Evolutionary conservation across 2,797 vertebrate species (phyloP).

Genomic region (Bufotes viridis): DNA sequence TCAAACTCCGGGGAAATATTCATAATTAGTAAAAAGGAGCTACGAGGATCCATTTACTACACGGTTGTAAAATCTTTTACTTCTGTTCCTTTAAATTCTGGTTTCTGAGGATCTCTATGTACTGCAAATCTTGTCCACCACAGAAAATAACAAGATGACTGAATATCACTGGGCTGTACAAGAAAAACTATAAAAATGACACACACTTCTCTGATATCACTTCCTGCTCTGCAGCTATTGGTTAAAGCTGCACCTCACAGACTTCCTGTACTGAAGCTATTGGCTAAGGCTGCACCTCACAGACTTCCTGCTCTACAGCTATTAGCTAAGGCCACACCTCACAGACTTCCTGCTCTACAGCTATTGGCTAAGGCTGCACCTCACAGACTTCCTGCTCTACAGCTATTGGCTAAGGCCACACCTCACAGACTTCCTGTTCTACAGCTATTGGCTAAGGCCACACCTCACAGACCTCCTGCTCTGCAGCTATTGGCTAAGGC

Average conservation of each 20-base stretch:
- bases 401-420: too few relatives aligned
- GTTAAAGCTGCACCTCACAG: neutral
- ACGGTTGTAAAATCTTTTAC: too few relatives aligned
- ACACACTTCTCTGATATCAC: neutral
- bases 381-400: neutral
- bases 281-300: neutral
- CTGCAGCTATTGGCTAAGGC: neutral
- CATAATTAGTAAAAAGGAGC: neutral
- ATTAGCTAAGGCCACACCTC: too few relatives aligned
- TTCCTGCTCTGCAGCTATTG: neutral
- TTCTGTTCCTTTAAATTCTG: neutral
- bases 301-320: neutral
- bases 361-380: too few relatives aligned
- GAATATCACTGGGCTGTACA: neutral
- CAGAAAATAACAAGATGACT: neutral
- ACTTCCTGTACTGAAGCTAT: neutral
- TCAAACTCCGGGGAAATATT: neutral
- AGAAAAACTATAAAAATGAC: neutral
- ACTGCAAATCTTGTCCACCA: neutral
- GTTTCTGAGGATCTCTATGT: too few relatives aligned
- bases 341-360: too few relatives aligned
- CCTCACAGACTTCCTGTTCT: too few relatives aligned
- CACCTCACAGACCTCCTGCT: neutral
- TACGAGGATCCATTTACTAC: too few relatives aligned
- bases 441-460: too few relatives aligned